phyloP scores from a whole-genome alignment of 2,113 vertebrate genomes.

The Macaca nemestrina region DNA sequence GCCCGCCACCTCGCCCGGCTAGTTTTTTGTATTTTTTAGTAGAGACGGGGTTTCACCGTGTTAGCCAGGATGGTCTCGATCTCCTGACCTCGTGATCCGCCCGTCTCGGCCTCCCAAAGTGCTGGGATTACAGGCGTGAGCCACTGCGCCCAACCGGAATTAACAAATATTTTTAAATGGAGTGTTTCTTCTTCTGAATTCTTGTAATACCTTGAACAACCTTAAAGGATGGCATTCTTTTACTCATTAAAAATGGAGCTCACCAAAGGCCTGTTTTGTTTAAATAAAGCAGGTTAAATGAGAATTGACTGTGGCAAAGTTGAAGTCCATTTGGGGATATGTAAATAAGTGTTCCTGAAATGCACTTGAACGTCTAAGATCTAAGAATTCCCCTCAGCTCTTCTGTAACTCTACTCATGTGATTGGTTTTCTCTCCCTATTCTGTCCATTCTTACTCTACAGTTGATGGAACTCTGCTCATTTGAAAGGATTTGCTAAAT shows the following conservation, averaged over 20 bases:
- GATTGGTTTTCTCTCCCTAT: not conserved
- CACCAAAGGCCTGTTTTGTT: not conserved
- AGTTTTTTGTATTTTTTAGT: too few relatives aligned
- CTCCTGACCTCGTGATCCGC: too few relatives aligned
- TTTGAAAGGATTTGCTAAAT: not conserved
- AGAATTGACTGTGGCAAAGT: not conserved
- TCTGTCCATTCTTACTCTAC: too few relatives aligned
- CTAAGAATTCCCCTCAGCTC: not conserved
- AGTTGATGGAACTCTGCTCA: rapidly evolving
- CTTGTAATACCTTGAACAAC: not conserved
- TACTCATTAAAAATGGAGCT: not conserved
- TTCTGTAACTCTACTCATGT: rapidly evolving
- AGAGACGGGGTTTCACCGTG: too few relatives aligned
- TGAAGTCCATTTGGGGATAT: not conserved
- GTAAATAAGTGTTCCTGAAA: not conserved
- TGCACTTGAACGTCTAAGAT: not conserved
- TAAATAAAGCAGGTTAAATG: not conserved
- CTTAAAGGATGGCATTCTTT: not conserved
- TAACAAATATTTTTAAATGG: not conserved
- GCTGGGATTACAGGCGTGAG: too few relatives aligned
- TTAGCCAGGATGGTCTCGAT: too few relatives aligned
- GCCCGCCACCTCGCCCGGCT: too few relatives aligned
- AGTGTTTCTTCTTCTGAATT: not conserved
- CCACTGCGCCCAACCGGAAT: too few relatives aligned
- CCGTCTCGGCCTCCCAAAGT: too few relatives aligned